Evolutionary conservation across 1,140 invertebrate genomes (phyloP), one percentile per base, ranked within the genome.

Genomic region (Zeugodacus cucurbitae): DNA sequence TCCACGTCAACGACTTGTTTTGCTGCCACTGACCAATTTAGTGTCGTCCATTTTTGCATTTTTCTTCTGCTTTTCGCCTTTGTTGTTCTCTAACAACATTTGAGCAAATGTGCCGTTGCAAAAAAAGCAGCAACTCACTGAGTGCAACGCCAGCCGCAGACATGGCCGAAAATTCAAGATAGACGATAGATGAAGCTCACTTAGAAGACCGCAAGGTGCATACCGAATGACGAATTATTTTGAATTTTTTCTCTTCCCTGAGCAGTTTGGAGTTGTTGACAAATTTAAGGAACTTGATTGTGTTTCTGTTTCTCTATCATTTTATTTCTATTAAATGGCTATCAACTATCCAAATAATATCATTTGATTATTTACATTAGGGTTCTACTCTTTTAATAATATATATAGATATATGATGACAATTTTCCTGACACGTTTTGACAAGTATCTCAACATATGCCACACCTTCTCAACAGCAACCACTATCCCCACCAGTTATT

Each of bases 1-100:
- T 74, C 70, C 17, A 44, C 34, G 70, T 41, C 32, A 74, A 74
- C 70, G 70, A 74, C 70, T 74, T 74, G 37, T 74, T 74, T 74
- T 74, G 34, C 70, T 41, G 70, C 37, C 70, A 22, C 70, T 37
- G 17, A 74, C 70, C 70, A 74, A 74, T 74, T 74, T 74, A 41
- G 70, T 20, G 34, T 37, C 32, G 70, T n/a, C 41, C 14, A 74
- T n/a, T 74, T 74, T 74, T 74, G 37, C 70, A 74, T 74, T 41
- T 32, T 3, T 74, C 34, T 37, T 74, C 34, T 11, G 32, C 6
- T 74, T 41, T 74, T 74, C 17, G 70, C 70, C 20, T 41, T 32
- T 67, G 26, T 67, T 74, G 37, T 3, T 74, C 4, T 7, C 20
- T 10, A 74, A 41, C 70, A 20, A 8, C 4, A 17, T 17, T 74